These are phyloP conservation scores for Agapetus fuscipes DNA, from an alignment of 2,888 invertebrate genomes.

Conservation along the genomic window DNA sequence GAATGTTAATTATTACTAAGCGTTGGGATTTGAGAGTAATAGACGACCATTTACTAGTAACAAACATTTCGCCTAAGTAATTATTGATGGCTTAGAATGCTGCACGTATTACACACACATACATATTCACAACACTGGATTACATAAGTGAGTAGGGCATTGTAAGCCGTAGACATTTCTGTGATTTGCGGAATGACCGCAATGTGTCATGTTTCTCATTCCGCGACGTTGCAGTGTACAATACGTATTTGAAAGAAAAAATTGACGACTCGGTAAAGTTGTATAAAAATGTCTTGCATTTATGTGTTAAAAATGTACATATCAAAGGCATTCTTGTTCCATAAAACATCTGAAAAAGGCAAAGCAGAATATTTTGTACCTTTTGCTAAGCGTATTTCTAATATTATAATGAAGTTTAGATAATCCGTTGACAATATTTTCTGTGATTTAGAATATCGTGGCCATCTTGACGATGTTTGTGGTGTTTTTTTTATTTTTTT, in stretches of 20 bases:
- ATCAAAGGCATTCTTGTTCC: conserved; percentile 9
- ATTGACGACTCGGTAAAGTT: conserved; percentile 2
- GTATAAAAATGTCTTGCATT: conserved; percentile 6
- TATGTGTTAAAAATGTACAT: conserved; percentile 1
- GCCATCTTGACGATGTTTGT: conserved; percentile 10
- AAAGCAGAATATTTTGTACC: conserved; percentile 13
- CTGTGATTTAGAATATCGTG: conserved; percentile 13
- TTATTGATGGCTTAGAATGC: too few relatives aligned
- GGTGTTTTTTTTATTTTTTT: too few relatives aligned
- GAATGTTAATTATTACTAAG: too few relatives aligned
- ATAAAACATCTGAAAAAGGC: conserved; percentile 11
- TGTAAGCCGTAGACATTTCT: too few relatives aligned
- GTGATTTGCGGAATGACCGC: too few relatives aligned
- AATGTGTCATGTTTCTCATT: too few relatives aligned
- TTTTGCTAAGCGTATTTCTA: conserved; percentile 8
- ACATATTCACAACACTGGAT: too few relatives aligned
- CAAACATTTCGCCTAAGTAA: too few relatives aligned
- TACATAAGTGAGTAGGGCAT: too few relatives aligned
- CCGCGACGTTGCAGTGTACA: background rate
- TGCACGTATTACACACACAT: too few relatives aligned
- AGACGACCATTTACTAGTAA: too few relatives aligned
- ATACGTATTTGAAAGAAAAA: background rate
- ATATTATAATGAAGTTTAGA: conserved; percentile 7
- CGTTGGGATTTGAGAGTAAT: too few relatives aligned
- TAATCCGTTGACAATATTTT: conserved; percentile 3